Evolutionary conservation across 2,888 invertebrate genomes (phyloP).

Genomic region (Phortica okadai): DNA sequence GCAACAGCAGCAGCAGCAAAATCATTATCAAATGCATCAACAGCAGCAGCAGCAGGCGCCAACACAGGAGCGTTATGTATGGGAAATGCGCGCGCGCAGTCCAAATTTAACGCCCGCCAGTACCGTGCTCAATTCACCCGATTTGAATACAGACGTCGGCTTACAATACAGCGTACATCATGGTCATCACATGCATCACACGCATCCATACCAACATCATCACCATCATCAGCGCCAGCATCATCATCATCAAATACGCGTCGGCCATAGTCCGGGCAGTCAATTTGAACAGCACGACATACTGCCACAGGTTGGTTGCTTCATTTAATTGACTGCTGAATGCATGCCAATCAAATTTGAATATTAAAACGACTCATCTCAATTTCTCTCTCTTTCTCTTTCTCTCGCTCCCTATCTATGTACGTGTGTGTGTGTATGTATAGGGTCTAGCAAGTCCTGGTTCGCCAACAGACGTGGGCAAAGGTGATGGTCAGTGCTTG

Average conservation of each 20-base stretch:
- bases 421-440: not conserved
- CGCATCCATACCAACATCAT: conserved; percentile 37
- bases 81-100: conserved; percentile 76
- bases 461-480: conserved; percentile 75
- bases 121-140: conserved; percentile 75
- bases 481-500: conserved; percentile 76
- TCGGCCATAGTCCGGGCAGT: conserved; percentile 75
- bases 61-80: conserved; percentile 74
- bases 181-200: conserved; percentile 50
- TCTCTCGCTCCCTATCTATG: not conserved
- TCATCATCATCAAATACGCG: conserved; percentile 72
- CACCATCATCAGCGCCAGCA: conserved; percentile 43
- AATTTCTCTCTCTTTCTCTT: not conserved
- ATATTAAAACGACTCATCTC: not conserved
- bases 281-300: conserved; percentile 63
- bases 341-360: conserved; percentile 1
- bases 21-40: conserved; percentile 25
- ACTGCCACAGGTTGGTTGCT: conserved; percentile 61
- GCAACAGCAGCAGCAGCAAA: conserved; percentile 34
- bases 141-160: conserved; percentile 69
- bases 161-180: conserved; percentile 69
- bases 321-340: not conserved
- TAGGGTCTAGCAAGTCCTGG: conserved; percentile 72
- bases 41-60: conserved; percentile 25
- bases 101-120: conserved; percentile 76